phyloP scores from a whole-genome alignment of 2,113 vertebrate species.

The Isichthys henryi region DNA sequence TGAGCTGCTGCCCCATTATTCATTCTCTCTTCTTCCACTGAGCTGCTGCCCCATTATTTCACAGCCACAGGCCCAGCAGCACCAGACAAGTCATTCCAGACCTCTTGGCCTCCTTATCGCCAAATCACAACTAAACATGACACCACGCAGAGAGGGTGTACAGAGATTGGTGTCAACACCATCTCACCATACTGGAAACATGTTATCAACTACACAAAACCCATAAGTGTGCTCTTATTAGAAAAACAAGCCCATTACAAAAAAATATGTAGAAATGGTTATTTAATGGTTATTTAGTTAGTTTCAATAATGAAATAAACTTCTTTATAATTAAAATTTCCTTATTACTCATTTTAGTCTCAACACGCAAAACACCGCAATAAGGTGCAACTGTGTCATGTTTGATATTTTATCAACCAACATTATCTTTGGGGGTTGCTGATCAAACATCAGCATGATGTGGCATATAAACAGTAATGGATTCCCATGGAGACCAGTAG shows the following conservation, averaged over 20 bases:
- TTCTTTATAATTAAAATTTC: neutral
- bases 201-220: neutral
- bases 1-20: neutral
- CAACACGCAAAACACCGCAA: neutral
- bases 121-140: neutral
- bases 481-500: neutral
- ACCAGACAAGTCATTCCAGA: neutral
- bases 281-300: neutral
- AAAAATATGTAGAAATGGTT: neutral
- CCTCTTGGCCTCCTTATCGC: neutral
- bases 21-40: neutral
- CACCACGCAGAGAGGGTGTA: neutral
- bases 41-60: neutral
- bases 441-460: neutral
- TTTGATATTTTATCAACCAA: neutral
- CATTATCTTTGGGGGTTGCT: neutral
- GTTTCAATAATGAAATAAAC: neutral
- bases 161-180: neutral
- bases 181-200: neutral
- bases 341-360: neutral
- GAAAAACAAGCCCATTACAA: neutral
- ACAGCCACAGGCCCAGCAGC: neutral
- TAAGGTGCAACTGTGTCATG: neutral
- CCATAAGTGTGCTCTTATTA: neutral
- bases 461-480: neutral